These are phyloP conservation scores for Heliconius ismenius DNA, from an alignment of 2,888 invertebrate genomes.

Conservation along the genomic window DNA sequence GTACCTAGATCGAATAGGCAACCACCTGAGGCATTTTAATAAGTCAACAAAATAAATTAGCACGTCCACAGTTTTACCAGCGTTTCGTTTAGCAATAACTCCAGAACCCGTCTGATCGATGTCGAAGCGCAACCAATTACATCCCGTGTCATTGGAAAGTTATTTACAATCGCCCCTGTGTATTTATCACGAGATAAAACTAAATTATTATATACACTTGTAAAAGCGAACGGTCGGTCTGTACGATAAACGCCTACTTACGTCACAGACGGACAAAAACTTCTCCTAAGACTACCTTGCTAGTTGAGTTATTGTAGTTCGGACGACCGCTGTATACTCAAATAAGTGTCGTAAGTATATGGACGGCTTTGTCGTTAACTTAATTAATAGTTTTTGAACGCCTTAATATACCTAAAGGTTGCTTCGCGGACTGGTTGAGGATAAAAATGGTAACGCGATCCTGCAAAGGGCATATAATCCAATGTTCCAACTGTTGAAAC, in stretches of 20 bases:
- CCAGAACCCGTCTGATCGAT: conserved; percentile 56
- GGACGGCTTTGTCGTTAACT: conserved; percentile 39
- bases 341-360: conserved; percentile 37
- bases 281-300: conserved; percentile 35
- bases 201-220: conserved; percentile 57
- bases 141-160: conserved; percentile 66
- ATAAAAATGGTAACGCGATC: conserved; percentile 38
- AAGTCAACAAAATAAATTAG: conserved; percentile 40
- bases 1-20: conserved; percentile 4
- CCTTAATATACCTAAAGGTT: conserved; percentile 43
- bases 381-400: conserved; percentile 48
- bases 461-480: conserved; percentile 34
- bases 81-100: conserved; percentile 56
- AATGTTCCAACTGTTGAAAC: conserved; percentile 27
- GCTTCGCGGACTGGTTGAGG: conserved; percentile 35
- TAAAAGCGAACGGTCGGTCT: conserved; percentile 34
- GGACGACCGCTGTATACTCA: conserved; percentile 25
- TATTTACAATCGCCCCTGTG: conserved; percentile 67
- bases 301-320: conserved; percentile 30
- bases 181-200: conserved; percentile 66
- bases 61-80: conserved; percentile 46
- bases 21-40: conserved; percentile 26
- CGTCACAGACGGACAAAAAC: conserved; percentile 38
- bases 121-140: conserved; percentile 69
- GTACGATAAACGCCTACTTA: conserved; percentile 39